Conservation (phyloP, 2,888 invertebrate genomes). For the Parnassius mnemosyne region DNA sequence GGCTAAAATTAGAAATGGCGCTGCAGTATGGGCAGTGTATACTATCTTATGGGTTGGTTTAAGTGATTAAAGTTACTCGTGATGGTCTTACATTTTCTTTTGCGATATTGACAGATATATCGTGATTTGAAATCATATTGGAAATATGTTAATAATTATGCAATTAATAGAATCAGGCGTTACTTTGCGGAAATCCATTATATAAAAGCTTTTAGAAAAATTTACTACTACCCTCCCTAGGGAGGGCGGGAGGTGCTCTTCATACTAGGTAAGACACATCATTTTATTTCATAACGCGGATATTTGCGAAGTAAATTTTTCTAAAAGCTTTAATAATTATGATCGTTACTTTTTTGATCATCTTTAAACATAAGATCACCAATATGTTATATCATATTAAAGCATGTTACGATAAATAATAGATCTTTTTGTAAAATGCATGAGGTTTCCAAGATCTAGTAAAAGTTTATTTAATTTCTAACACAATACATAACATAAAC, state of each 20-base stretch:
- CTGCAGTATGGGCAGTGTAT: constrained; percentile 47
- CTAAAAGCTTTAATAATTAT: constrained; percentile 8
- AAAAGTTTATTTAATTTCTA: no score
- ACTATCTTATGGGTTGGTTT: constrained; percentile 35
- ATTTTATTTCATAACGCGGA: no score
- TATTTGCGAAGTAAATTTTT: no score
- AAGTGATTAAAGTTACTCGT: constrained; percentile 24
- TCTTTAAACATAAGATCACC: constrained; percentile 2
- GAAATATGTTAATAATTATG: constrained; percentile 2
- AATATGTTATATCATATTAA: not conserved
- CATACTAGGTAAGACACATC: no score
- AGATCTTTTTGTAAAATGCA: no score
- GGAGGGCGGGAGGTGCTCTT: no score
- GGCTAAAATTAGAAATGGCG: constrained; percentile 65
- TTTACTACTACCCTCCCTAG: no score
- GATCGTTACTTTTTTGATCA: constrained; percentile 10
- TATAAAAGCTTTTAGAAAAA: no score
- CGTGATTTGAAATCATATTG: constrained; percentile 9
- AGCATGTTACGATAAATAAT: not conserved
- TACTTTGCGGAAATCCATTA: no score
- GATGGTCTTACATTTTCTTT: constrained; percentile 10
- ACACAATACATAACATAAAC: no score
- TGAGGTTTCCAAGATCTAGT: no score
- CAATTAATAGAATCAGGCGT: no score
- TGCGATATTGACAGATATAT: constrained; percentile 8